Conservation (phyloP, 2,797 vertebrate species). For the Rhabdomys pumilio region DNA sequence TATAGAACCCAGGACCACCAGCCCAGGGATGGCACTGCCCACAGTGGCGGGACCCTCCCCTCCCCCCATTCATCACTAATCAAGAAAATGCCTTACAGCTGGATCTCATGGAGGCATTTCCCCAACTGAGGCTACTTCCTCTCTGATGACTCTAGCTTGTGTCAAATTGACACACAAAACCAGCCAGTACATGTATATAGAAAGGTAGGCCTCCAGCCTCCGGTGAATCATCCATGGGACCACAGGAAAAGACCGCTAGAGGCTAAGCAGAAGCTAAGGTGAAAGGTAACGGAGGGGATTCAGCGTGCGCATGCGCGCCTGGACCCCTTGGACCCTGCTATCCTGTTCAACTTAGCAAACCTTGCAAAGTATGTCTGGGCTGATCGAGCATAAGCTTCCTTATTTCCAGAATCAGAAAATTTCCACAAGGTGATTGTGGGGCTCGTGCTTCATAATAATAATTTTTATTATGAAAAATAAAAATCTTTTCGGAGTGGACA, state of each 20-base stretch:
- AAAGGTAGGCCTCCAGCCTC: conserved; percentile 29
- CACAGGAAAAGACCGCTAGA: conserved; percentile 37
- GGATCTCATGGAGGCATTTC: background rate
- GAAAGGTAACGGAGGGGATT: background rate
- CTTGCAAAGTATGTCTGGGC: background rate
- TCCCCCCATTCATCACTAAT: background rate
- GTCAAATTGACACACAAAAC: background rate
- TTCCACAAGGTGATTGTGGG: background rate
- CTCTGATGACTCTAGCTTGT: background rate
- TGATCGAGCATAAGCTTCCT: background rate
- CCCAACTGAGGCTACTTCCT: background rate
- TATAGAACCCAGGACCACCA: background rate
- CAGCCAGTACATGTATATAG: background rate
- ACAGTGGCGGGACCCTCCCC: background rate
- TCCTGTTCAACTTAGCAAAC: background rate
- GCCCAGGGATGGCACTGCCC: background rate
- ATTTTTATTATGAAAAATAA: background rate
- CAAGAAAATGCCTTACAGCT: background rate
- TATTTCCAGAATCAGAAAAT: conserved; percentile 19
- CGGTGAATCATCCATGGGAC: conserved; percentile 68
- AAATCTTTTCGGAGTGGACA: background rate
- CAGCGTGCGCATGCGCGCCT: background rate
- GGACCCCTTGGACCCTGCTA: background rate
- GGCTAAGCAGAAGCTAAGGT: background rate
- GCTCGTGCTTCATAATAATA: rapidly evolving